A percentile compares a stretch with the other conserved stretches of the same genome.
Conservation (phyloP, 2,113 vertebrate genomes). For the Rhineura floridana region DNA sequence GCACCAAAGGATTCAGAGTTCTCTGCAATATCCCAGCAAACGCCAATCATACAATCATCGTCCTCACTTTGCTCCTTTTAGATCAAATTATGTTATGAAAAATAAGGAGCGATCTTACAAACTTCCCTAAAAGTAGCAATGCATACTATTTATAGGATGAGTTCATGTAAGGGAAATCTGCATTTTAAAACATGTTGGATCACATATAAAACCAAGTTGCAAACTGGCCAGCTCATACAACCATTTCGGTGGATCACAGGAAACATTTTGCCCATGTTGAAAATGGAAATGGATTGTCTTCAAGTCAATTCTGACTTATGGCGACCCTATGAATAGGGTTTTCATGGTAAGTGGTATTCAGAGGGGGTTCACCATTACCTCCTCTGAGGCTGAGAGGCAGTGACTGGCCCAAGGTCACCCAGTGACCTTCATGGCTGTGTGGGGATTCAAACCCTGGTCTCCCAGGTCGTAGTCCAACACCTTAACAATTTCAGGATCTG, state of each 20-base stretch:
- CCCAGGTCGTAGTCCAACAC: too few relatives aligned
- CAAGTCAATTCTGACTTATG: too few relatives aligned
- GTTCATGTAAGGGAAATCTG: background rate
- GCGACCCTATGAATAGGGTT: too few relatives aligned
- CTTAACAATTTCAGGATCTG: background rate
- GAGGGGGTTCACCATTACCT: too few relatives aligned
- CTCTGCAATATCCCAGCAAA: conserved; percentile 17
- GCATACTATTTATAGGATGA: background rate
- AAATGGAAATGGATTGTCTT: too few relatives aligned
- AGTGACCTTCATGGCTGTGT: too few relatives aligned
- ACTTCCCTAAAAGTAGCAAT: background rate
- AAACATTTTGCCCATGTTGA: background rate
- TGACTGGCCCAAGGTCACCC: too few relatives aligned
- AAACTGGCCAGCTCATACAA: background rate
- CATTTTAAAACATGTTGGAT: background rate
- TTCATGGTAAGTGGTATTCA: too few relatives aligned
- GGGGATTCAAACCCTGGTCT: too few relatives aligned
- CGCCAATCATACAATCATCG: fast-evolving
- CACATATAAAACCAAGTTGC: background rate
- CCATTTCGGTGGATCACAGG: too few relatives aligned
- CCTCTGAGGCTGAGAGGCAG: too few relatives aligned
- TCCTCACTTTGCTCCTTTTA: background rate
- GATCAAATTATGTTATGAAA: background rate
- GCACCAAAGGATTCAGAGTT: background rate
- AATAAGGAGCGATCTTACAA: background rate